These are phyloP conservation scores for Neodiprion virginianus DNA, from an alignment of 1,140 invertebrate genomes.

Conservation along the genomic window DNA sequence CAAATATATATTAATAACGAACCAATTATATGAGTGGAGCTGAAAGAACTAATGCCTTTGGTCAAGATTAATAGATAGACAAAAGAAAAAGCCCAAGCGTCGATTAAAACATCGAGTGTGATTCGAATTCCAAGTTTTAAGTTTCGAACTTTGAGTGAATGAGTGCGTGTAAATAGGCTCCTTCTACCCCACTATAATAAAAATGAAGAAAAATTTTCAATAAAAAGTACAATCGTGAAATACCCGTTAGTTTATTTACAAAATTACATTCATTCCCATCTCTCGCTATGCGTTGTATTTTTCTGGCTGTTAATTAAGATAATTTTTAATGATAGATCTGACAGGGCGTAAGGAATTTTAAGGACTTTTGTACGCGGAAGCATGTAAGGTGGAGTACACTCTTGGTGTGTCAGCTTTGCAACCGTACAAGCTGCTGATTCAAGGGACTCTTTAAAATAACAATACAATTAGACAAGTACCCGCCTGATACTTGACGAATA, in stretches of 20 bases:
- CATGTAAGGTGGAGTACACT: too few species aligned
- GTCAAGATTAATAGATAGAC: slow-evolving; percentile 36
- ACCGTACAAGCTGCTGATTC: slow-evolving; percentile 37
- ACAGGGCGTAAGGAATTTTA: too few species aligned
- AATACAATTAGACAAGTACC: slow-evolving; percentile 48
- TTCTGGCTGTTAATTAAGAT: too few species aligned
- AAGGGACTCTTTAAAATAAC: slow-evolving; percentile 44
- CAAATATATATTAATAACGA: too few species aligned
- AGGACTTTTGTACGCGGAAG: too few species aligned
- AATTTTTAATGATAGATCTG: too few species aligned
- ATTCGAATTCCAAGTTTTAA: slow-evolving; percentile 25
- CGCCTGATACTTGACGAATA: slow-evolving; percentile 38
- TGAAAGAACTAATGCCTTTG: slow-evolving; percentile 39
- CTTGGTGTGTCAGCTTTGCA: background rate
- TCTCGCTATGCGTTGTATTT: too few species aligned
- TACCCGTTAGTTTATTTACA: background rate
- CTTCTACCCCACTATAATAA: slow-evolving; percentile 31
- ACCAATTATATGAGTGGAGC: background rate
- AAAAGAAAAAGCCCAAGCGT: slow-evolving; percentile 35
- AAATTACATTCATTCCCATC: too few species aligned
- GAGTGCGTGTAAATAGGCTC: slow-evolving; percentile 55
- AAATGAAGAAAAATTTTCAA: slow-evolving; percentile 52
- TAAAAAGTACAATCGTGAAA: slow-evolving; percentile 57
- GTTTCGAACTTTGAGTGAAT: slow-evolving; percentile 33
- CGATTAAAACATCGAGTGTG: slow-evolving; percentile 16